phyloP scores from a whole-genome alignment of 2,888 invertebrate genomes.

The Synergus umbraculus region DNA sequence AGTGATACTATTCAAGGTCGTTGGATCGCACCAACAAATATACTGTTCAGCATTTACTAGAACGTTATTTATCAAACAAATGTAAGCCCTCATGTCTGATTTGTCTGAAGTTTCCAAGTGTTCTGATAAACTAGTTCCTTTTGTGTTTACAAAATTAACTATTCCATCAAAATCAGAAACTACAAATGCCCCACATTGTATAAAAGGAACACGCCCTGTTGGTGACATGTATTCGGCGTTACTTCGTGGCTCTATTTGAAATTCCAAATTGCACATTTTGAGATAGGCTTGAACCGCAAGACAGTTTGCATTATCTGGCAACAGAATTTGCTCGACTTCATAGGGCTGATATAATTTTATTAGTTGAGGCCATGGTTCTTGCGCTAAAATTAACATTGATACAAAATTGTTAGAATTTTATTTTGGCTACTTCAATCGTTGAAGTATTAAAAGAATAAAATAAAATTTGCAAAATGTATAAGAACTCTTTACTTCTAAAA shows the following conservation, averaged over 20 bases:
- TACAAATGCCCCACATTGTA: conserved; percentile 92
- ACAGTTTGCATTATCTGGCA: conserved; percentile 96
- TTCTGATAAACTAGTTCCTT: conserved; percentile 87
- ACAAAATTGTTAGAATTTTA: neutral
- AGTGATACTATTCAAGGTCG: conserved; percentile 90
- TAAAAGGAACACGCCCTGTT: conserved; percentile 93
- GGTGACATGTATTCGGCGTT: conserved; percentile 99
- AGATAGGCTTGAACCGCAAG: conserved; percentile 95
- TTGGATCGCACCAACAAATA: conserved; percentile 91
- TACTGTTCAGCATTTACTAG: conserved; percentile 95
- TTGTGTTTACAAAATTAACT: conserved; percentile 91
- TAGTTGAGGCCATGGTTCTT: conserved; percentile 94
- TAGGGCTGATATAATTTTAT: conserved; percentile 92
- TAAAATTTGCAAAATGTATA: neutral
- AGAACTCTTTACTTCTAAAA: neutral
- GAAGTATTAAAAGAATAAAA: too few relatives aligned
- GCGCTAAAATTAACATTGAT: conserved; percentile 80
- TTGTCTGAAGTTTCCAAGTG: conserved; percentile 86
- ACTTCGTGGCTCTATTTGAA: conserved; percentile 87
- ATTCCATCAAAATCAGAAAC: conserved; percentile 95
- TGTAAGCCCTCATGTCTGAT: conserved; percentile 95
- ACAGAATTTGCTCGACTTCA: conserved; percentile 94
- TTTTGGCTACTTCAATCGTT: neutral
- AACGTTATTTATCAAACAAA: conserved; percentile 92
- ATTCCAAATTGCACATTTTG: conserved; percentile 93